Percentiles rank a stretch among this genome's conserved stretches.
phyloP scores from a whole-genome alignment of 2,113 vertebrate species.

The Atherinomorus stipes region DNA sequence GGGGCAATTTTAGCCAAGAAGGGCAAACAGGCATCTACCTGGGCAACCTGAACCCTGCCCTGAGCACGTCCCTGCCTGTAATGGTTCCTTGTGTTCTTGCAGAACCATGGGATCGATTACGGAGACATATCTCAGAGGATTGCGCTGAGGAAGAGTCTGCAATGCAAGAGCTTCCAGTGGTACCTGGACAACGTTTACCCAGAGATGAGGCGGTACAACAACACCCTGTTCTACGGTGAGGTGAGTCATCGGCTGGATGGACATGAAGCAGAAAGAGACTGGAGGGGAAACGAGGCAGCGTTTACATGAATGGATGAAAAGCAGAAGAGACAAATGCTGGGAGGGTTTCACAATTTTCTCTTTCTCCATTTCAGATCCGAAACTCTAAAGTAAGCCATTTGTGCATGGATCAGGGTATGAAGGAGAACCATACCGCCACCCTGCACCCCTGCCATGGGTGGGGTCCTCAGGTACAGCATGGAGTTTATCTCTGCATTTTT shows the following conservation, averaged over 20 bases:
- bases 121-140: constrained; percentile 94
- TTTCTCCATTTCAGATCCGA: constrained; percentile 83
- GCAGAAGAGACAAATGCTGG: background rate
- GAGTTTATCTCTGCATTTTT: too few species aligned
- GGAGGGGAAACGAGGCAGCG: background rate
- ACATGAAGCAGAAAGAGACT: background rate
- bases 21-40: too few species aligned
- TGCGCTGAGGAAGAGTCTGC: constrained; percentile 89
- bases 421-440: constrained; percentile 96
- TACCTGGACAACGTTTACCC: constrained; percentile 98
- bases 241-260: constrained; percentile 76
- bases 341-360: background rate
- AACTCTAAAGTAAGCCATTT: constrained; percentile 93
- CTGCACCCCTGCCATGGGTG: constrained; percentile 95
- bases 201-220: constrained; percentile 97
- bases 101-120: constrained; percentile 98
- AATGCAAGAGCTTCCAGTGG: constrained; percentile 97
- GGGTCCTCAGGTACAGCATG: constrained; percentile 90
- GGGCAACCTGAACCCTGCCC: too few species aligned
- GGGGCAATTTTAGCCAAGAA: too few species aligned
- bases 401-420: constrained; percentile 94
- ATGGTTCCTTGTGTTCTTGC: constrained; percentile 46
- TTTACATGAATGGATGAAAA: background rate
- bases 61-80: too few species aligned
- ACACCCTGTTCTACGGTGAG: constrained; percentile 94